Percentiles rank a stretch among this genome's conserved stretches.
Conservation (phyloP, 2,797 vertebrate species). For the Schizopygopsis malacanthus region DNA sequence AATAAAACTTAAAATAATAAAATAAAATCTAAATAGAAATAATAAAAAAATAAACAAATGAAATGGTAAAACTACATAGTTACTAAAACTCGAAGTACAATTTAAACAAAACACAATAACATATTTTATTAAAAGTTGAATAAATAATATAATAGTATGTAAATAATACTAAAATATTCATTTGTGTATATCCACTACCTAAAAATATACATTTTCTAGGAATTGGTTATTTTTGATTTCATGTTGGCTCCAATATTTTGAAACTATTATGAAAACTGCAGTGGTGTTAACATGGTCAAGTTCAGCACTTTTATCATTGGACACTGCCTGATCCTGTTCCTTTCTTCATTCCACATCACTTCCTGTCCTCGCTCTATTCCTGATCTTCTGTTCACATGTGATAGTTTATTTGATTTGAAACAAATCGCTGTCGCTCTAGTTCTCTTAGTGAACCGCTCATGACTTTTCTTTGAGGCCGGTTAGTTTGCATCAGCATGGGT, state of each 20-base stretch:
- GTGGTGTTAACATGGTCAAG: not conserved
- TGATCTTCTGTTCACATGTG: not conserved
- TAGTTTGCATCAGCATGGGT: constrained; percentile 20
- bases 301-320: not conserved
- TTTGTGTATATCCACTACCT: not conserved
- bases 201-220: too few relatives aligned
- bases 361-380: not conserved
- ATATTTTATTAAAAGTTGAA: not conserved
- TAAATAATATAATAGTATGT: not conserved
- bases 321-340: not conserved
- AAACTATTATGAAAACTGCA: not conserved
- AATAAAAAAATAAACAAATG: too few relatives aligned
- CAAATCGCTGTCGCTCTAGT: not conserved
- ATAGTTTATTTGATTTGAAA: not conserved
- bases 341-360: not conserved
- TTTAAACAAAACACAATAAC: not conserved
- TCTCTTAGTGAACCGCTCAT: not conserved
- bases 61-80: too few relatives aligned
- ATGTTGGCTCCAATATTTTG: not conserved
- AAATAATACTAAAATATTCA: not conserved
- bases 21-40: too few relatives aligned
- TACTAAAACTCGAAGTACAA: not conserved
- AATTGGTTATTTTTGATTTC: not conserved
- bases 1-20: not conserved
- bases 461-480: constrained; percentile 27